Evolutionary conservation across 2,113 vertebrate genomes (phyloP), one percentile per base, ranked within the genome.

Genomic region (Ciconia stormi): DNA sequence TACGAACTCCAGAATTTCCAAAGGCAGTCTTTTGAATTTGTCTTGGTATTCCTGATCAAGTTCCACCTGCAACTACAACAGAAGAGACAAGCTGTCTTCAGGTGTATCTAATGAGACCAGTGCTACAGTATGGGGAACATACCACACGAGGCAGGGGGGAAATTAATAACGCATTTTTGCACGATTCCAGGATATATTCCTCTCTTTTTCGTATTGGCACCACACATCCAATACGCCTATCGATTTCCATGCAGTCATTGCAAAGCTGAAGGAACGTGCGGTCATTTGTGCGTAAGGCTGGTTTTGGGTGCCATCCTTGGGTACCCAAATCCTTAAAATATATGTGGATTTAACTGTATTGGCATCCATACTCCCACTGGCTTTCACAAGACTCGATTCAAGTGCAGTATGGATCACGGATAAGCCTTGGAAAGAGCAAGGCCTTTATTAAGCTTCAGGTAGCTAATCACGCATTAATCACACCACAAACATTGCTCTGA

Each of bases 31-130:
- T 88, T 99, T 99, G 95, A 99, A 99, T 97, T 99, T 99, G 98
- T 99, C 99, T 98, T 99, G 99, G 95, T 99, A 99, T 93, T 99
- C 99, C 97, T 99, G 99, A 97, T 99, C 99, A 96, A 99, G 98
- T 91, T 99, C 99, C 83, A 96, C 98, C 98, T 99, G 99, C 61
- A 99, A 98, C 99, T 99, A 97, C 70, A 93, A 98, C 87, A 96
- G 82, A 78, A 95, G 95, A 95, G 85, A 94, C 69, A 97, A 87
- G 97, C 72, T 79, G 74, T 90, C 92, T 96, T 87, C 94, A 55
- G 63, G 65, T 53, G 59, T 65, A 74, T 92, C 63, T 53, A 18
- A 20, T 30, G 77, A 11, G 15, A 36, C 9, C 53, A 11, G 53
- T 46, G 70, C 66, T 52, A 59, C 34, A 55, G 44, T 3, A 66